Evolutionary conservation across 2,113 vertebrate species (phyloP).

Genomic region (Eleginops maclovinus): DNA sequence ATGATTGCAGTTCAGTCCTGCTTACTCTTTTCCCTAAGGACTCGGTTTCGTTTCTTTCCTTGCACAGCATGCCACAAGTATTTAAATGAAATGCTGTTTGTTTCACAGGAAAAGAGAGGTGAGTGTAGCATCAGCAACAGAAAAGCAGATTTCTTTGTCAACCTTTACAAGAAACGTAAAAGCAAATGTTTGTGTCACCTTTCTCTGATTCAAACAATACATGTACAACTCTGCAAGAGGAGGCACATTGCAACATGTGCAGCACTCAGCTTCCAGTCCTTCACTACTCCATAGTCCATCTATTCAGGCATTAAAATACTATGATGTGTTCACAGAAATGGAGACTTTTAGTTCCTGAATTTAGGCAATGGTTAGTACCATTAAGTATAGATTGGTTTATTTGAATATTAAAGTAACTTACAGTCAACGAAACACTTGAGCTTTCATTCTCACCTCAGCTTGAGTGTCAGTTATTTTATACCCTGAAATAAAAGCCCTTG

Average conservation of each 20-base stretch:
- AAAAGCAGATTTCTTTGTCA: too few relatives aligned
- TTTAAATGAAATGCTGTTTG: neutral
- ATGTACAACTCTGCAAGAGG: neutral
- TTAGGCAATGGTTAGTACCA: neutral
- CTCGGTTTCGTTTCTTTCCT: too few relatives aligned
- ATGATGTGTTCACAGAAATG: neutral
- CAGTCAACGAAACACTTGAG: conserved; percentile 5
- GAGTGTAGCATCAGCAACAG: too few relatives aligned
- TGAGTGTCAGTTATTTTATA: conserved; percentile 32
- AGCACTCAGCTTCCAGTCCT: neutral
- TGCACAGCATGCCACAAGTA: neutral
- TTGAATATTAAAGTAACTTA: conserved; percentile 27
- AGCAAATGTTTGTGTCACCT: too few relatives aligned
- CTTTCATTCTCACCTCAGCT: conserved; percentile 22
- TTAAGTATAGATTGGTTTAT: conserved; percentile 9
- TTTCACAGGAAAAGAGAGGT: neutral
- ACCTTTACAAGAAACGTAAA: too few relatives aligned
- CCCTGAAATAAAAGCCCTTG: conserved; percentile 29
- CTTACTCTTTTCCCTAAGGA: neutral
- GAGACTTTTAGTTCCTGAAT: neutral
- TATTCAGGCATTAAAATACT: neutral
- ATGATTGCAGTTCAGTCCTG: neutral
- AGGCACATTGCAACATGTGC: neutral
- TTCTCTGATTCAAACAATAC: too few relatives aligned
- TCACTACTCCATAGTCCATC: neutral